Conservation (phyloP, 2,797 vertebrate genomes). For the Cyclopterus lumpus region DNA sequence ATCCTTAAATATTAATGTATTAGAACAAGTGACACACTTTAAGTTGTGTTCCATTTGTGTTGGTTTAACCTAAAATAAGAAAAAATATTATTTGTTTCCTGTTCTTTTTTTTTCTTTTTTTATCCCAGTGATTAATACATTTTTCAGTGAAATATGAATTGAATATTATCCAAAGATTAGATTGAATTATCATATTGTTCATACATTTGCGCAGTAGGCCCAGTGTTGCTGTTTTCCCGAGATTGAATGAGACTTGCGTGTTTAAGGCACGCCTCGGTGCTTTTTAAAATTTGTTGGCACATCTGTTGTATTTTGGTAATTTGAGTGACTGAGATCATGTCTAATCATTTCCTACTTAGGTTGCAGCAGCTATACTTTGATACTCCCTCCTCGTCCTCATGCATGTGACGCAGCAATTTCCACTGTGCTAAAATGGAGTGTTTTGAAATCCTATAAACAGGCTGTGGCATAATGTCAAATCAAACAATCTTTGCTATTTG, state of each 20-base stretch:
- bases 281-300: not conserved
- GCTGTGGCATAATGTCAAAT: not conserved
- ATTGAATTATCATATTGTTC: not conserved
- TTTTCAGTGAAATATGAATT: not conserved
- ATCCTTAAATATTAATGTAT: not conserved
- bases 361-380: constrained; percentile 5
- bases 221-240: not conserved
- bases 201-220: not conserved
- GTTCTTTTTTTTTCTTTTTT: not conserved
- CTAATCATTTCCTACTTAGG: not conserved
- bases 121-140: not conserved
- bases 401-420: not conserved
- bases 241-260: not conserved
- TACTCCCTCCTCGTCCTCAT: not conserved
- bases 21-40: not conserved
- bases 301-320: not conserved
- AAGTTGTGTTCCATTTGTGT: not conserved
- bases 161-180: not conserved
- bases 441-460: not conserved
- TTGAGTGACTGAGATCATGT: constrained; percentile 7
- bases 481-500: constrained; percentile 1
- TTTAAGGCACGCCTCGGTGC: not conserved
- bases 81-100: not conserved
- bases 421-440: not conserved
- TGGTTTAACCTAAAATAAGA: not conserved